Percentiles rank a stretch among this genome's conserved stretches.
These are phyloP conservation scores for Cryptotis parvus DNA, from an alignment of 2,113 vertebrate species.

Conservation along the genomic window DNA sequence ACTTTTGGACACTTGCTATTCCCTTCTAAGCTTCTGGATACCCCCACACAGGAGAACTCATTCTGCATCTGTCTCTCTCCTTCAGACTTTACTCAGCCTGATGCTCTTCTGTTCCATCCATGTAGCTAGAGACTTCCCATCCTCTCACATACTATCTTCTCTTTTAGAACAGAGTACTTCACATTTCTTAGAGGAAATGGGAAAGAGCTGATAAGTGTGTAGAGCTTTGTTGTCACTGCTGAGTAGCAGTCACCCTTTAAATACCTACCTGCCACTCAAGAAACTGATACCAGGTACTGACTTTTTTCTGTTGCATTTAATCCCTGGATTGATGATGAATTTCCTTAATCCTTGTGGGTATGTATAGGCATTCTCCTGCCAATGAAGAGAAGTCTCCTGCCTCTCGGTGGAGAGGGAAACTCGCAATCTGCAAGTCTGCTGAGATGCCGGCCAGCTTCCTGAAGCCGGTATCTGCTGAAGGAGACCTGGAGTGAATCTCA, in stretches of 20 bases:
- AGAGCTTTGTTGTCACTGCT: neutral
- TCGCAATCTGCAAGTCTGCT: neutral
- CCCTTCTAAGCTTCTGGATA: too few relatives aligned
- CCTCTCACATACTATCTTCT: conserved; percentile 36
- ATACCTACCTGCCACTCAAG: neutral
- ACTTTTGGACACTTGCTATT: too few relatives aligned
- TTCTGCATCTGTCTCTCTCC: neutral
- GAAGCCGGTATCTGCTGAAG: neutral
- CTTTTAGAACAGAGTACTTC: conserved; percentile 46
- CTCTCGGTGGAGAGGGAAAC: neutral
- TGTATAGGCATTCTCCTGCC: neutral
- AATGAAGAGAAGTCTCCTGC: too few relatives aligned
- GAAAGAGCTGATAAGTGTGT: neutral
- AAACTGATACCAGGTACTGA: neutral
- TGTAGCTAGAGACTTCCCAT: conserved; percentile 15
- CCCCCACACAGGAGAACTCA: too few relatives aligned
- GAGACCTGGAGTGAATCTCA: neutral
- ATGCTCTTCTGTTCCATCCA: neutral
- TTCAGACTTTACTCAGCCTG: neutral
- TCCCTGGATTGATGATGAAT: neutral
- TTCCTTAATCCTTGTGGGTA: neutral
- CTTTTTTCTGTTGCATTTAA: neutral
- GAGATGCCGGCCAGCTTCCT: neutral
- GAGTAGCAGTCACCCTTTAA: neutral
- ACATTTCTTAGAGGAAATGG: conserved; percentile 55